Conservation (phyloP, 2,113 vertebrate genomes). For the Prionailurus bengalensis region DNA sequence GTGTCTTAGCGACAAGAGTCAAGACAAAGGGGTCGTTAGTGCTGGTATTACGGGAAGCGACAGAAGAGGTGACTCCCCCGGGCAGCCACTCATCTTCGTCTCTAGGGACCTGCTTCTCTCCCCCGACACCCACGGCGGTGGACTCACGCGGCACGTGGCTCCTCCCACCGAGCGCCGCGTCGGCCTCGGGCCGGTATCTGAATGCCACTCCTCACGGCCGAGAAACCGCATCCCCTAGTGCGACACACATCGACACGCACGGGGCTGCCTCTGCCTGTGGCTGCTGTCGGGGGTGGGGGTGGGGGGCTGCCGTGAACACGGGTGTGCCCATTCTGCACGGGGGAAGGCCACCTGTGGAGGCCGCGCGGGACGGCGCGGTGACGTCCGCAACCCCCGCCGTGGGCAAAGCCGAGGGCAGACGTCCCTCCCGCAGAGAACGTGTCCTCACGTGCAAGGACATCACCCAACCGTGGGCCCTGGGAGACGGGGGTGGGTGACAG, state of each 20-base stretch:
- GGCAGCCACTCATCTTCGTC: not conserved
- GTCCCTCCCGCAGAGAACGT: not conserved
- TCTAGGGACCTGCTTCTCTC: not conserved
- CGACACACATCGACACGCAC: accelerated
- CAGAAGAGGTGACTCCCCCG: not conserved
- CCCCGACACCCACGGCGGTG: not conserved
- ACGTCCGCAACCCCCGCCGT: accelerated
- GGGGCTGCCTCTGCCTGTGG: too few species aligned
- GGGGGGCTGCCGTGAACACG: not conserved
- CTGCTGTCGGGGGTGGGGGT: not conserved
- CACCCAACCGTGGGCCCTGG: not conserved
- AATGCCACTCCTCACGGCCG: too few species aligned
- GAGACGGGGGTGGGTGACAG: not conserved
- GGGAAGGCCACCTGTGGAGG: not conserved
- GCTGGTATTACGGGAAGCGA: not conserved
- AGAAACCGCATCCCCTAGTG: too few species aligned
- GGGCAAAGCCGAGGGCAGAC: not conserved
- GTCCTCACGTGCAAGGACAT: not conserved
- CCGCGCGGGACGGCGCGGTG: not conserved
- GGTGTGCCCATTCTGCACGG: not conserved
- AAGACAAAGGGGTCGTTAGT: not conserved
- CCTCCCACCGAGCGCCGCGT: accelerated
- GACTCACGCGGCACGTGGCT: not conserved
- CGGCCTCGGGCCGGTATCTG: not conserved
- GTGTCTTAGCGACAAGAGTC: not conserved